Base-by-base conservation (phyloP, 2,888 invertebrate species). In the Orthonychiurus folsomi region DNA sequence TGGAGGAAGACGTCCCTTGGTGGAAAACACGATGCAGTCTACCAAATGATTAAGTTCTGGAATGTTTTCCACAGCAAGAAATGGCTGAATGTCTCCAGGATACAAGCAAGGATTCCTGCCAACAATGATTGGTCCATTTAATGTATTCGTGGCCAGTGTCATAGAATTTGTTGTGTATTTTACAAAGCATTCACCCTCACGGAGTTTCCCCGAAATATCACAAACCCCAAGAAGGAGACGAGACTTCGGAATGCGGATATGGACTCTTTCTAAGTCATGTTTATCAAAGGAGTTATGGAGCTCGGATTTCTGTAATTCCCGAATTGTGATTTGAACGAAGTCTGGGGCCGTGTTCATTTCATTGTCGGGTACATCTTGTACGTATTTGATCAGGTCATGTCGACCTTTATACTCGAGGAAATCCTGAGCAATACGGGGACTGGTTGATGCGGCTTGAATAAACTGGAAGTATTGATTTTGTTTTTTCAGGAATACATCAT, bases 201-300 rank as follows among this genome's bases (percentile, higher is more conserved):
- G 9, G 9, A 63, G 28, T 47, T 20, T 60, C 18, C 52, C 56
- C 0, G 63, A 55, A 20, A 18, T 24, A 50, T 63, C 63, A 23
- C 50, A 59, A n/a, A 63, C 56, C 26, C 63, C 63, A 21, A 50
- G 59, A 5, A 63, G 24, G 1, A 63, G 20, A n/a, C 63, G 2
- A 5, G 63, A 63, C 1, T 56, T 20, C 1, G 59, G 59, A 9
- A 63, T 56, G 24, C 53, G 23, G 25, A 63, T 63, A 1, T 55
- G 28, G 2, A 60, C 37, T 60, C 47, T 59, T 24, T 9, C 52
- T 1, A 54, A 23, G 2, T 27, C 27, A 48, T 24, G 18, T 20
- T 60, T 60, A 1, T 56, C 47, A 2, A 25, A 24, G 23, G 20
- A 20, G 2, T 60, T 52, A 5, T 60, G 25, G 20, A 9, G 9